A percentile compares a stretch with the other conserved stretches of the same genome.
Evolutionary conservation across 2,888 invertebrate genomes (phyloP).

Genomic region (Kryphioiulus occultus): DNA sequence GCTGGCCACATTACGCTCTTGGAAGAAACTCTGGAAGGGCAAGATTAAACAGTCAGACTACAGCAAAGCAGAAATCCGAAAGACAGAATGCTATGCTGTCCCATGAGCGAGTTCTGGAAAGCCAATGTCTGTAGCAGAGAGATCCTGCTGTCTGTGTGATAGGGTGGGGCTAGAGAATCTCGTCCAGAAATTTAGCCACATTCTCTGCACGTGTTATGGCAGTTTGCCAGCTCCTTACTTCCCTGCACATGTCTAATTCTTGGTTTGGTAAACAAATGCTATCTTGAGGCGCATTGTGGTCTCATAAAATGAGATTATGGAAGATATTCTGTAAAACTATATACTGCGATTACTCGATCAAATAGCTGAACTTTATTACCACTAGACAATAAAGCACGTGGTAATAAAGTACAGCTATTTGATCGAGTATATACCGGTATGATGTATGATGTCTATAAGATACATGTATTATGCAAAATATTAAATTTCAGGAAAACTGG

Average conservation of each 20-base stretch:
- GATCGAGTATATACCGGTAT: no score
- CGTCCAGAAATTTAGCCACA: not conserved
- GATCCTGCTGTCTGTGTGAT: not conserved
- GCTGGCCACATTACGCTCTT: not conserved
- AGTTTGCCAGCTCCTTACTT: not conserved
- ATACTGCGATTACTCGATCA: no score
- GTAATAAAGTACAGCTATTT: no score
- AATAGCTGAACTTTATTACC: no score
- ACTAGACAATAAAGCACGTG: no score
- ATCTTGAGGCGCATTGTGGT: no score
- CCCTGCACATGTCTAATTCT: not conserved
- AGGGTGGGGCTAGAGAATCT: not conserved
- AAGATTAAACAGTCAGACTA: not conserved
- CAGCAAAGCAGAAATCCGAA: not conserved
- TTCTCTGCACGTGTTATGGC: not conserved
- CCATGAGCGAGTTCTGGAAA: not conserved
- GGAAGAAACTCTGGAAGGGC: constrained; percentile 39
- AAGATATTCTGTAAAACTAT: no score
- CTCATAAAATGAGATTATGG: no score
- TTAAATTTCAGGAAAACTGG: no score
- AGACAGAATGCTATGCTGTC: not conserved
- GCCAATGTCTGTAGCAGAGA: not conserved
- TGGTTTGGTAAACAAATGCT: not conserved
- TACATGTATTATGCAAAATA: no score
- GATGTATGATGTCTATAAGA: no score